Conservation (phyloP, 2,113 vertebrate genomes). For the Raja brachyura region DNA sequence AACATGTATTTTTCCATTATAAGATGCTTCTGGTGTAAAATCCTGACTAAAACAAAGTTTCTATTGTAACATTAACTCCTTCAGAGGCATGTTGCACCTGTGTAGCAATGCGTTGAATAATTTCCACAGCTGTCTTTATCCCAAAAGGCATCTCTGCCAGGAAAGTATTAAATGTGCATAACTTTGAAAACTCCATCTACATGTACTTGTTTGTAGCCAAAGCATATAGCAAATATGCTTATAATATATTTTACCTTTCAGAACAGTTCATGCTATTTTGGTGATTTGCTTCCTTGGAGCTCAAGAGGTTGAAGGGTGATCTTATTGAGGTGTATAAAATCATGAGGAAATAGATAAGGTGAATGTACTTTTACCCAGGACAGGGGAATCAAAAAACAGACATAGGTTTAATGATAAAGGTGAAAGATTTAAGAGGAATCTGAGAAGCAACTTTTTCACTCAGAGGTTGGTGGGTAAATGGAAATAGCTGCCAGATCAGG, state of each 20-base stretch:
- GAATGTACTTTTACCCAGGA: too few relatives aligned
- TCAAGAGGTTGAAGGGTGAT: too few relatives aligned
- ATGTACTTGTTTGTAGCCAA: neutral
- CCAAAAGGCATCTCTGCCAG: constrained; percentile 8
- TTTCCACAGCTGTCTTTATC: neutral
- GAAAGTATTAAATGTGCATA: neutral
- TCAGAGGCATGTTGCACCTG: neutral
- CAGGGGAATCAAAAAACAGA: too few relatives aligned
- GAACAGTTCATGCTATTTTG: neutral
- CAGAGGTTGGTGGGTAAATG: too few relatives aligned
- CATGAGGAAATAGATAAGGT: too few relatives aligned
- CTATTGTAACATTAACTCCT: neutral
- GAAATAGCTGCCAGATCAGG: too few relatives aligned
- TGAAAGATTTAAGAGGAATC: too few relatives aligned
- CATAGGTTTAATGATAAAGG: too few relatives aligned
- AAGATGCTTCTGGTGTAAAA: neutral
- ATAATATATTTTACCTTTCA: neutral
- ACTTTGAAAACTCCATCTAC: neutral
- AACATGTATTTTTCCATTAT: neutral
- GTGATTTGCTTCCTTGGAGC: neutral
- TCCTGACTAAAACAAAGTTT: constrained; percentile 6
- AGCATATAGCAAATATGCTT: neutral
- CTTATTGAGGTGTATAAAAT: too few relatives aligned
- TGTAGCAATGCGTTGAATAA: neutral
- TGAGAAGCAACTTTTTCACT: too few relatives aligned